Conservation (phyloP, 2,113 vertebrate species). For the Vimba vimba region DNA sequence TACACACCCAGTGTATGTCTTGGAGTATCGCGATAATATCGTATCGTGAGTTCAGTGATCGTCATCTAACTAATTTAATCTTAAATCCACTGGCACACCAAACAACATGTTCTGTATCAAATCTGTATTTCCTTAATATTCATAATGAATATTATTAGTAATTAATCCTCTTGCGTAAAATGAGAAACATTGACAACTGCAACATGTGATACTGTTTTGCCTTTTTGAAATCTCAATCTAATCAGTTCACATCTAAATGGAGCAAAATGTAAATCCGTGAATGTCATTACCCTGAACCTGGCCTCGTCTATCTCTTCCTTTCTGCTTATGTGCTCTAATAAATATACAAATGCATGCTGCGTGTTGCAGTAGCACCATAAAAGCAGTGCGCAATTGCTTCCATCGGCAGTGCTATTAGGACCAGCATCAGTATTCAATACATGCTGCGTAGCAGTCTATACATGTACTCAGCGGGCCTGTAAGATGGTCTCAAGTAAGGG, state of each 20-base stretch:
- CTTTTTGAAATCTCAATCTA: constrained; percentile 26
- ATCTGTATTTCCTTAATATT: not conserved
- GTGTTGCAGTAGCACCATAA: constrained; percentile 28
- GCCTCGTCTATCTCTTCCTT: constrained; percentile 8
- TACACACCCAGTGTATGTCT: too few species aligned
- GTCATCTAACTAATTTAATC: not conserved
- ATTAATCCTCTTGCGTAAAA: not conserved
- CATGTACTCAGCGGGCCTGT: constrained; percentile 14
- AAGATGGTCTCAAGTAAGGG: constrained; percentile 13
- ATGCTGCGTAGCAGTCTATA: not conserved
- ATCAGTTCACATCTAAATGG: not conserved
- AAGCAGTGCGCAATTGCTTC: constrained; percentile 25
- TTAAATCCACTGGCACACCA: not conserved
- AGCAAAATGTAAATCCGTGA: constrained; percentile 16
- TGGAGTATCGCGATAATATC: too few species aligned
- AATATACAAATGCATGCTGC: constrained; percentile 35
- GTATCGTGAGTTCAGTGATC: too few species aligned
- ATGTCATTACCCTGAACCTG: constrained; percentile 25
- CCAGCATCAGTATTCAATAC: constrained; percentile 29
- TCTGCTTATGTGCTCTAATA: constrained; percentile 5
- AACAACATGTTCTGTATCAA: not conserved
- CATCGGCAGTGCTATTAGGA: constrained; percentile 30
- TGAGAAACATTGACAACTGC: not conserved
- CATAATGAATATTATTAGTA: not conserved
- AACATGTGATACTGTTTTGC: not conserved